Evolutionary conservation across 2,797 vertebrate species (phyloP).

Genomic region (Coilia nasus): DNA sequence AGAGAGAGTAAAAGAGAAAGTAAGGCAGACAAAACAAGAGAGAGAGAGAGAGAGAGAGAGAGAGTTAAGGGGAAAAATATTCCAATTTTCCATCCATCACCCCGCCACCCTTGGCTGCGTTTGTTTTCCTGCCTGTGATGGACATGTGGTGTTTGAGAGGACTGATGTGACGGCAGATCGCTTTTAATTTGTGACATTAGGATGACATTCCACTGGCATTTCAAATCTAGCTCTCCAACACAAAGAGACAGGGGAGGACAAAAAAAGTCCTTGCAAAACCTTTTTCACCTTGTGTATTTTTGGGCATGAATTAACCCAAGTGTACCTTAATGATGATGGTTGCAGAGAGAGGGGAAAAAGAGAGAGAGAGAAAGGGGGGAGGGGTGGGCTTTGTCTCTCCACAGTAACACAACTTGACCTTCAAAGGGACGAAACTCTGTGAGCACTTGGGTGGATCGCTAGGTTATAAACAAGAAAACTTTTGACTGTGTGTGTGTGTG

Average conservation of each 20-base stretch:
- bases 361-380: no score
- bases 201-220: slow-evolving; percentile 51
- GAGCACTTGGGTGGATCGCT: neutral
- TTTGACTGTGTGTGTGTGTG: neutral
- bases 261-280: neutral
- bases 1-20: no score
- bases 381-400: neutral
- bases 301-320: neutral
- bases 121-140: slow-evolving; percentile 24
- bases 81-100: neutral
- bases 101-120: neutral
- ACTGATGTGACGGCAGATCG: slow-evolving; percentile 27
- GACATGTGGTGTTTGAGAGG: slow-evolving; percentile 15
- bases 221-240: slow-evolving; percentile 29
- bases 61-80: neutral
- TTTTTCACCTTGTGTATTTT: neutral
- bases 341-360: neutral
- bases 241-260: neutral
- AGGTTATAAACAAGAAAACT: neutral
- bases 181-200: slow-evolving; percentile 42
- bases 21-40: no score
- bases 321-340: neutral
- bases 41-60: slow-evolving; percentile 4
- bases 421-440: neutral
- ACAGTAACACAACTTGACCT: neutral